Percentiles rank a stretch among this genome's conserved stretches.
These are phyloP conservation scores for Tetragonula carbonaria DNA, from an alignment of 2,888 invertebrate species.

Conservation along the genomic window DNA sequence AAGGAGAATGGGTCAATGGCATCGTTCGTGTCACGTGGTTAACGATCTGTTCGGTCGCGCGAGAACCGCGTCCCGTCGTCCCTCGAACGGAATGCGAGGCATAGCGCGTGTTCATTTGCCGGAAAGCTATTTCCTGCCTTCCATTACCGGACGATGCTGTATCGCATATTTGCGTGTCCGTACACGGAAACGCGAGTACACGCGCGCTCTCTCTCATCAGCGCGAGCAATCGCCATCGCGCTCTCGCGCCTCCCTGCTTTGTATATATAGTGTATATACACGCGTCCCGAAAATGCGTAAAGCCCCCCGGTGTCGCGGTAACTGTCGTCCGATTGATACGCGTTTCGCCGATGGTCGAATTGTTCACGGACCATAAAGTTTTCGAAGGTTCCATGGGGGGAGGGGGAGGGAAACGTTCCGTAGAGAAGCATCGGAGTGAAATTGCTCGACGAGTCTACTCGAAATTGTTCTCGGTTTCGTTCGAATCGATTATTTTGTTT, in stretches of 20 bases:
- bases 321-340: background rate
- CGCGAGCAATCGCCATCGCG: constrained; percentile 2
- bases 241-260: background rate
- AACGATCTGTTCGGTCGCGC: constrained; percentile 72
- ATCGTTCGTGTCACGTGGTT: constrained; percentile 67
- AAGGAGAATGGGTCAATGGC: constrained; percentile 48
- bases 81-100: constrained; percentile 61
- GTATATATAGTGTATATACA: background rate
- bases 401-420: background rate
- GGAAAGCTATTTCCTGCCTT: constrained; percentile 73
- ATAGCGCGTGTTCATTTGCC: constrained; percentile 75
- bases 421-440: no score
- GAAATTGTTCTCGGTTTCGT: no score
- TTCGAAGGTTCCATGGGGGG: no score
- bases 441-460: no score
- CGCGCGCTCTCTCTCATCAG: constrained; percentile 3
- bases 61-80: constrained; percentile 55
- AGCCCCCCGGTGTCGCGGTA: background rate
- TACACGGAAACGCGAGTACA: constrained; percentile 11
- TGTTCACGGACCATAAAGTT: no score
- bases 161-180: constrained; percentile 35
- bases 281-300: background rate
- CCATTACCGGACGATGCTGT: constrained; percentile 63
- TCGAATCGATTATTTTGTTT: no score
- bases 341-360: background rate